Percentiles rank a stretch among this genome's conserved stretches.
Conservation (phyloP, 1,140 invertebrate species). For the Manduca sexta region DNA sequence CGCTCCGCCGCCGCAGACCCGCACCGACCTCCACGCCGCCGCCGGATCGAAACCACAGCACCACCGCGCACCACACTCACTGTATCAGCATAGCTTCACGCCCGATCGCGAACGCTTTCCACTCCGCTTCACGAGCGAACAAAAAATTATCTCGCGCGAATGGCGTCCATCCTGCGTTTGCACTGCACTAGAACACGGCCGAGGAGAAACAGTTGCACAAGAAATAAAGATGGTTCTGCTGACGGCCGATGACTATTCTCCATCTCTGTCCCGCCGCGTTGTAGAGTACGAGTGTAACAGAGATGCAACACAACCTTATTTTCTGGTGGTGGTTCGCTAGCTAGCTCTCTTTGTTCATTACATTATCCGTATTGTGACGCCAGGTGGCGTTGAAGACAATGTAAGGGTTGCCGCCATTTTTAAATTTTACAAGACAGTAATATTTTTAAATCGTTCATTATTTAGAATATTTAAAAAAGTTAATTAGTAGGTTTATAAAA, state of each 20-base stretch:
- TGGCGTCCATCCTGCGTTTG: constrained; percentile 71
- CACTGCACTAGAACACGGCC: constrained; percentile 66
- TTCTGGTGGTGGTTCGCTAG: constrained; percentile 50
- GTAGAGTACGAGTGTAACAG: constrained; percentile 34
- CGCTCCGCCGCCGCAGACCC: constrained; percentile 75
- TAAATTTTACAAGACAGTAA: constrained; percentile 11
- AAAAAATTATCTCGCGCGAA: constrained; percentile 68
- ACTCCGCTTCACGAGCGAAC: constrained; percentile 48
- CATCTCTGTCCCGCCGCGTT: constrained; percentile 46
- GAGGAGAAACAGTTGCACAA: constrained; percentile 73
- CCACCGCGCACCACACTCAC: constrained; percentile 45
- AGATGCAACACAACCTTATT: constrained; percentile 70
- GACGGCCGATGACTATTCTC: constrained; percentile 56
- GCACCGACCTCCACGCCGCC: constrained; percentile 74
- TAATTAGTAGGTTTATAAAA: too few relatives aligned
- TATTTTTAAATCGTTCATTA: neutral
- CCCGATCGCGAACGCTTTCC: constrained; percentile 45
- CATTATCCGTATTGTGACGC: constrained; percentile 36
- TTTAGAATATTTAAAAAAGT: too few relatives aligned
- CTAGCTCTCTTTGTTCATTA: constrained; percentile 69
- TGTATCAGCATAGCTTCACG: constrained; percentile 56
- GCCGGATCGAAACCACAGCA: constrained; percentile 27
- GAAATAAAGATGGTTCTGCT: constrained; percentile 70
- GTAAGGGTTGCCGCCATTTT: constrained; percentile 29
- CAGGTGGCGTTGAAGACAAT: constrained; percentile 35